phyloP scores from a whole-genome alignment of 2,888 invertebrate genomes.

The Mylabris sibirica region DNA sequence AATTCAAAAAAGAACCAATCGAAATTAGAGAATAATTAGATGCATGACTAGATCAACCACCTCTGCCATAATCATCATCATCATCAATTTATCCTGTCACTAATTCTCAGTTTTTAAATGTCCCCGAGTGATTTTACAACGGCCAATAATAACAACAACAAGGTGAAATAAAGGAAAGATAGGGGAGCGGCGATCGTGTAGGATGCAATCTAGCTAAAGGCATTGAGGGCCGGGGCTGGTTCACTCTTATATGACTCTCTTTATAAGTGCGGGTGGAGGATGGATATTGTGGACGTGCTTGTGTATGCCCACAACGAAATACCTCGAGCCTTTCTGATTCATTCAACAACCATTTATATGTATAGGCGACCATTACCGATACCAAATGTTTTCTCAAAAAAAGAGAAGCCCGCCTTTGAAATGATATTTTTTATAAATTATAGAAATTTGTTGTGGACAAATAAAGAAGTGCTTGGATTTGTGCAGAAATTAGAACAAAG shows the following conservation, averaged over 20 bases:
- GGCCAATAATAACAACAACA: conserved; percentile 10
- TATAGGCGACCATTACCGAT: not conserved
- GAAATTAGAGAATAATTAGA: not conserved
- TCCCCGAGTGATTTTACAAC: conserved; percentile 36
- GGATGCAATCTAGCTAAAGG: conserved; percentile 38
- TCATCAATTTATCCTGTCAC: conserved; percentile 25
- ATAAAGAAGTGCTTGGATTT: not conserved
- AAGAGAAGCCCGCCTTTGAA: no score
- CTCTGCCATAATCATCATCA: conserved; percentile 1
- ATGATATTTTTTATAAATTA: no score
- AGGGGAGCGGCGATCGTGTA: conserved; percentile 48
- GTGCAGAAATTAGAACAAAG: conserved; percentile 35
- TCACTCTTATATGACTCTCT: conserved; percentile 8
- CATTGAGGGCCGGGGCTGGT: conserved; percentile 42
- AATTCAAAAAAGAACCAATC: not conserved
- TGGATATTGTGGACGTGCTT: conserved; percentile 42
- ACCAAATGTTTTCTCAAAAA: no score
- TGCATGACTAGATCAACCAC: not conserved
- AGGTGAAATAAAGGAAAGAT: conserved; percentile 29
- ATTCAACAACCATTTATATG: conserved; percentile 23
- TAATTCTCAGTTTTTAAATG: conserved; percentile 14
- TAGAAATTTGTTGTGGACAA: no score
- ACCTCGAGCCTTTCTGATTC: conserved; percentile 32
- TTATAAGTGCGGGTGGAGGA: conserved; percentile 48
- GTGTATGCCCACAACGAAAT: conserved; percentile 39